Evolutionary conservation across 2,113 vertebrate genomes (phyloP).

Genomic region (Actinemys pallida): DNA sequence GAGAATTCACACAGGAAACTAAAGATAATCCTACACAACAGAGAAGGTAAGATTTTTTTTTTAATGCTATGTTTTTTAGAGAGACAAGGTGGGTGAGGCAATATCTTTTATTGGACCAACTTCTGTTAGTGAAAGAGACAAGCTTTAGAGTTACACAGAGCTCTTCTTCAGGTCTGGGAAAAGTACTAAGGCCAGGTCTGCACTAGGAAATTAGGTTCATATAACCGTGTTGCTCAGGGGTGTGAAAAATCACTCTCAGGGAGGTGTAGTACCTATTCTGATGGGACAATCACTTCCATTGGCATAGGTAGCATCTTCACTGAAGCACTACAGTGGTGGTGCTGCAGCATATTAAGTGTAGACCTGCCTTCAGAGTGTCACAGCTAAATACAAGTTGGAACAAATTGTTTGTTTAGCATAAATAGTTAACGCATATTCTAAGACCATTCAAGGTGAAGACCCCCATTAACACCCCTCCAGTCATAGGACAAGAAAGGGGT

Average conservation of each 20-base stretch:
- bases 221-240: not conserved
- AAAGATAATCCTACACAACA: not conserved
- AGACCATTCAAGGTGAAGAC: too few species aligned
- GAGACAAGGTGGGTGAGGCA: not conserved
- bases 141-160: not conserved
- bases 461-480: too few species aligned
- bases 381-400: too few species aligned
- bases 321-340: not conserved
- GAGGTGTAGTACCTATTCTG: too few species aligned
- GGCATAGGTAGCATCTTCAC: not conserved
- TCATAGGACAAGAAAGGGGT: too few species aligned
- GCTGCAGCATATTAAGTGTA: not conserved
- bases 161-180: not conserved
- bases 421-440: too few species aligned
- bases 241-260: not conserved
- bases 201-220: not conserved
- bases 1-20: conserved; percentile 3
- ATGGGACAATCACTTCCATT: too few species aligned
- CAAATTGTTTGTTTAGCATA: too few species aligned
- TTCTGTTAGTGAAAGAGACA: not conserved
- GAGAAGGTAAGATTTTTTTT: conserved; percentile 5
- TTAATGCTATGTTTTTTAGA: not conserved
- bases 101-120: not conserved
- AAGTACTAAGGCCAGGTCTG: not conserved
- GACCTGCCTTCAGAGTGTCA: too few species aligned